A percentile compares a stretch with the other conserved stretches of the same genome.
Conservation (phyloP, 2,797 vertebrate genomes). For the Phoeniculus purpureus region DNA sequence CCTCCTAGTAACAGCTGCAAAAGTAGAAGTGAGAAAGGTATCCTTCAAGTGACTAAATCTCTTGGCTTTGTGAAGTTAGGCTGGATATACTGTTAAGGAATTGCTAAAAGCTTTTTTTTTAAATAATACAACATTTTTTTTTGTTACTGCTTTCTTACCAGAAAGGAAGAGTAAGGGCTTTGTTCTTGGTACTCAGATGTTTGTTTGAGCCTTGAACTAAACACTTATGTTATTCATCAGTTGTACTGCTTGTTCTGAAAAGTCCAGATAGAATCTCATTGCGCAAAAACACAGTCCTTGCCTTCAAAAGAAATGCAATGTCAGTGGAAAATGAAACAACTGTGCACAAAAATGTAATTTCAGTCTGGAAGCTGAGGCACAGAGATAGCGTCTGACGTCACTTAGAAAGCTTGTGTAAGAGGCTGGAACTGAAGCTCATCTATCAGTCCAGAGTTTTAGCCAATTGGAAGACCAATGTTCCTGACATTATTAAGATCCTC, state of each 20-base stretch:
- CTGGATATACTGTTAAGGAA: not conserved
- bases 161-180: not conserved
- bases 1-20: not conserved
- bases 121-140: not conserved
- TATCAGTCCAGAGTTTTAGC: not conserved
- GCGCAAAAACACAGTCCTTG: not conserved
- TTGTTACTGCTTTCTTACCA: not conserved
- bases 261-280: not conserved
- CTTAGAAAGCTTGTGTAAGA: not conserved
- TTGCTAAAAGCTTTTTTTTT: not conserved
- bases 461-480: not conserved
- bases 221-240: not conserved
- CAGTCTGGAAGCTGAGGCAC: not conserved
- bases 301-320: not conserved
- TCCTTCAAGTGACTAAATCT: not conserved
- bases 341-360: not conserved
- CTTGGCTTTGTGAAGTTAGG: not conserved
- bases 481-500: not conserved
- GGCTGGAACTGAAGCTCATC: not conserved
- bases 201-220: constrained; percentile 34
- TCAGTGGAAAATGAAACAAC: constrained; percentile 2
- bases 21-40: not conserved
- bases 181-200: not conserved
- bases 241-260: constrained; percentile 5
- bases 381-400: not conserved